Evolutionary conservation across 2,888 invertebrate species (phyloP).

Genomic region (Pyrrhia umbra): DNA sequence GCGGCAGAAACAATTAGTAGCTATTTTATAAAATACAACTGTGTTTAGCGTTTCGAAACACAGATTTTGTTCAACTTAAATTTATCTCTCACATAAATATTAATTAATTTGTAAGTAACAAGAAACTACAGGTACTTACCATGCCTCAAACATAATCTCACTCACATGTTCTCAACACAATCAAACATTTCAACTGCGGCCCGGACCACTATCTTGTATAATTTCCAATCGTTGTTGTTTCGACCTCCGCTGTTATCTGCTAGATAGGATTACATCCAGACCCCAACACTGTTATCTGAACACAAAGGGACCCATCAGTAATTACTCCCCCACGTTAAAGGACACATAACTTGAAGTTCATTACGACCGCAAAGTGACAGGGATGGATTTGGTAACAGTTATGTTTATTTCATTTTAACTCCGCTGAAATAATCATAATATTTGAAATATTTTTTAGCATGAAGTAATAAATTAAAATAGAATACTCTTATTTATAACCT

Average conservation of each 20-base stretch:
- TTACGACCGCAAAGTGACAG: slow-evolving; percentile 64
- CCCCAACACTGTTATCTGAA: slow-evolving; percentile 72
- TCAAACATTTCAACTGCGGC: neutral
- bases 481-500: too few species aligned
- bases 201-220: slow-evolving; percentile 43
- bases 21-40: too few species aligned
- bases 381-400: slow-evolving; percentile 28
- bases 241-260: slow-evolving; percentile 40
- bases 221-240: slow-evolving; percentile 50
- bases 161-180: neutral
- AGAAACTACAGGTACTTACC: slow-evolving; percentile 7
- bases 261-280: slow-evolving; percentile 60
- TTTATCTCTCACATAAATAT: slow-evolving; percentile 1
- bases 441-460: too few species aligned
- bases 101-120: slow-evolving; percentile 21
- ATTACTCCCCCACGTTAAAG: slow-evolving; percentile 75
- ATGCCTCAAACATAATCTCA: slow-evolving; percentile 33
- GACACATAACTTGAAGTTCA: slow-evolving; percentile 76
- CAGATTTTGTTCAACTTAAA: too few species aligned
- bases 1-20: too few species aligned
- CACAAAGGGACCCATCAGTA: slow-evolving; percentile 79
- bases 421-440: too few species aligned
- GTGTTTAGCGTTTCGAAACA: too few species aligned
- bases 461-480: too few species aligned
- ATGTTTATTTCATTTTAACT: too few species aligned